Evolutionary conservation across 1,140 invertebrate genomes (phyloP).

Genomic region (Rhopalosiphum maidis): DNA sequence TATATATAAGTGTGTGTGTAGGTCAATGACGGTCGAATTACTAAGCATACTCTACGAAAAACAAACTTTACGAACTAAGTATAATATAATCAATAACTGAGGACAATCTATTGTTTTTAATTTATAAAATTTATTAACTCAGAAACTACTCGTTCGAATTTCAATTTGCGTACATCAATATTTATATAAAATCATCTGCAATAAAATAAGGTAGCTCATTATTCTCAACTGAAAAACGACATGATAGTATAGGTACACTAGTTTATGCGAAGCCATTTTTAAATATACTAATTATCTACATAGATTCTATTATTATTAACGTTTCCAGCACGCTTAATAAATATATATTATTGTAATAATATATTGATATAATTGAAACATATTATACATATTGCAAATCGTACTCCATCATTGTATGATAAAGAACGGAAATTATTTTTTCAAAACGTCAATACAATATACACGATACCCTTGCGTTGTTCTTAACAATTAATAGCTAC

Average conservation of each 20-base stretch:
- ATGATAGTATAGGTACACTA: background rate
- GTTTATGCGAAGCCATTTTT: background rate
- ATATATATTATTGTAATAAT: background rate
- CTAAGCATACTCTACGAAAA: background rate
- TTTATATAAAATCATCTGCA: background rate
- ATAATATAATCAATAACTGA: background rate
- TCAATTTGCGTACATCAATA: background rate
- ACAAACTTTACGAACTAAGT: background rate
- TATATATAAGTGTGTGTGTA: background rate
- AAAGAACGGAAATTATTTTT: background rate
- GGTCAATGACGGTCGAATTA: background rate
- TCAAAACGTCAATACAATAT: background rate
- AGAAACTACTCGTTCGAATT: background rate
- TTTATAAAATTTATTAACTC: background rate
- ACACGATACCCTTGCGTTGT: background rate
- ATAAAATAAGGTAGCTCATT: background rate
- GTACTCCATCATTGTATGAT: background rate
- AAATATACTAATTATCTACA: background rate
- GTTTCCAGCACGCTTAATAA: background rate
- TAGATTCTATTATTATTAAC: background rate
- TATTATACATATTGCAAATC: background rate
- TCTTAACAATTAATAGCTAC: background rate
- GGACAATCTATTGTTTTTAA: background rate
- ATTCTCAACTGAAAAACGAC: background rate
- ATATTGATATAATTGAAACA: background rate